Base-by-base conservation (phyloP, 2,797 vertebrate species). In the Lycodopsis pacificus region DNA sequence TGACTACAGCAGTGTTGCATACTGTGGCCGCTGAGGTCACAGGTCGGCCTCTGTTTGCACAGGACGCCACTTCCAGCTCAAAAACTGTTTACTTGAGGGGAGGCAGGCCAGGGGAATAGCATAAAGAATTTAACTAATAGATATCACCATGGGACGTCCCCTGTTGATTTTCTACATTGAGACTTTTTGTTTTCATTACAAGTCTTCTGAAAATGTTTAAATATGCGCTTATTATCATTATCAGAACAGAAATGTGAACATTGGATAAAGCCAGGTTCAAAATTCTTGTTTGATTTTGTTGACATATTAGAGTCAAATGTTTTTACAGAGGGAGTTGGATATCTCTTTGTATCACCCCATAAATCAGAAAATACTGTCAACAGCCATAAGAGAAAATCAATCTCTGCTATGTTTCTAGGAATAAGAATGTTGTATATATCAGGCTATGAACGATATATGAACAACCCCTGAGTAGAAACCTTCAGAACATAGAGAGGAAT, bases 31-130 rank as follows among this genome's bases (percentile, higher is more conserved):
- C 59, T 17, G 40, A 58, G n/a, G 38, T 79, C 77, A 72, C 6
- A 38, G 77, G 30, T 57, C 20, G 22, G 11, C 40, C 40, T 46
- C 48, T 85, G 58, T 83, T 88, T 83, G 65, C 73, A 44, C 42
- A 66, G 51, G 51, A 27, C 32, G 5, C 77, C 82, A 80, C 38
- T 32, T 62, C 61, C 32, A 67, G 53, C 25, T 42, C 46, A 20
- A 4, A 20, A 20, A 17, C 42, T 46, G 42, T 44, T 44, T 7
- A 46, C 44, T 17, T 19, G 15, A 46, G 15, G 15, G 44, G 44
- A 46, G 5, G 44, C 44, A 46, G 10, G 22, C 22, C 12, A 15
- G 22, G 53, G 27, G 25, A 54, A 25, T 5, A 25, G 22, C 5
- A 54, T 27, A 54, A 7, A 27, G 25, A 54, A 27, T 54, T 54